A percentile compares a stretch with the other conserved stretches of the same genome.
phyloP scores from a whole-genome alignment of 1,140 invertebrate species.

The Episyrphus balteatus region DNA sequence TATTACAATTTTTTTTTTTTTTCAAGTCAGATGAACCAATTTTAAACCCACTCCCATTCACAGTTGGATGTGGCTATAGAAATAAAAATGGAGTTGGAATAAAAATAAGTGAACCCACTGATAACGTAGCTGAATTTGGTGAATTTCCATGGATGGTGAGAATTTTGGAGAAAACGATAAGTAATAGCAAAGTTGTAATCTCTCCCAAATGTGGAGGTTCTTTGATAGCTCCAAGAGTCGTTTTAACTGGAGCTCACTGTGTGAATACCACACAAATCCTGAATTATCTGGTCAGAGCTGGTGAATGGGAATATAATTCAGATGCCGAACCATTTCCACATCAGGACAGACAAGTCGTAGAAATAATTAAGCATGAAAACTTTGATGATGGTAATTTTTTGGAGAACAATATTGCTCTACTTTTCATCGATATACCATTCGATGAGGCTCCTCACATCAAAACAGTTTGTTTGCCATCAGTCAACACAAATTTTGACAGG shows the following conservation, averaged over 20 bases:
- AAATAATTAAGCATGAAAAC: conserved; percentile 41
- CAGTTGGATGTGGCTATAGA: conserved; percentile 54
- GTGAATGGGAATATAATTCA: conserved; percentile 59
- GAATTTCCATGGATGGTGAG: conserved; percentile 35
- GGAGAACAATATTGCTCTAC: conserved; percentile 55
- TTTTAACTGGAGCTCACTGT: conserved; percentile 35
- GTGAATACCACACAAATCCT: too few relatives aligned
- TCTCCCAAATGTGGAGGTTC: conserved; percentile 33
- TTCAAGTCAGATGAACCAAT: too few relatives aligned
- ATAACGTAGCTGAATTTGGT: conserved; percentile 31
- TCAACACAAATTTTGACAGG: conserved; percentile 1
- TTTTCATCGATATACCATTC: conserved; percentile 52
- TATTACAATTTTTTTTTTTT: too few relatives aligned
- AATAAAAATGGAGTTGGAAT: conserved; percentile 54
- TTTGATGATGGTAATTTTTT: conserved; percentile 40
- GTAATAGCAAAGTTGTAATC: neutral
- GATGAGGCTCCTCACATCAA: conserved; percentile 55
- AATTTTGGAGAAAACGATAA: conserved; percentile 4
- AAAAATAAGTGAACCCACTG: conserved; percentile 48
- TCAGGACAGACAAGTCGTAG: conserved; percentile 51
- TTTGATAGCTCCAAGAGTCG: conserved; percentile 20
- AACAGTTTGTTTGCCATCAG: conserved; percentile 57
- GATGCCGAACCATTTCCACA: conserved; percentile 39
- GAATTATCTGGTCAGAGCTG: conserved; percentile 43
- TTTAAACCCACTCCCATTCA: too few relatives aligned